Evolutionary conservation across 2,113 vertebrate genomes (phyloP), one percentile per base, ranked within the genome.

Genomic region (Pandion haliaetus): DNA sequence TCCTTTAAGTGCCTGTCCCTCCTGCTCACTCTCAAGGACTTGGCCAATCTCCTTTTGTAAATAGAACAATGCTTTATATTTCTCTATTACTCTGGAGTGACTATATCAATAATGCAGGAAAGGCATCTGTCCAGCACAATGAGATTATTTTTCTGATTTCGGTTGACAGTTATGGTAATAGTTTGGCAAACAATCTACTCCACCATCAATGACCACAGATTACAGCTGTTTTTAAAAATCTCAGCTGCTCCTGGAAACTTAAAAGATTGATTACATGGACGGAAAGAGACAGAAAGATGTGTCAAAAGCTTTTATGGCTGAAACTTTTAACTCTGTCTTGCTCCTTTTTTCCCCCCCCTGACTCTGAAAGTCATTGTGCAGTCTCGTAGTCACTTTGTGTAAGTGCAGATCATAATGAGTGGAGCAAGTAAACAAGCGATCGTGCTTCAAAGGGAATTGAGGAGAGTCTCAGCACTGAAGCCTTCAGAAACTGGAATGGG

Each of bases 21-120:
- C 98, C 97, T 98, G 98, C 98, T 99, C 98, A 98, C 98, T 99
- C 98, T 99, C 99, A 99, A 99, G 99, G 98, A 99, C 99, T 99
- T 97, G 99, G 98, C 98, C 99, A 99, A 99, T 99, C 99, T 99
- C 98, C 98, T 99, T 99, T 99, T 99, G 99, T 99, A 99, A 99
- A 99, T 99, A 99, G 99, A 99, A 99, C 99, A 98, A 99, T 99
- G 99, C 99, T 99, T 99, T 99, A 99, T 99, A 99, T 99, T 99
- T 99, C 99, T 98, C 98, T 98, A 98, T 98, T 99, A 98, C 99
- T 98, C 98, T 88, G 96, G 98, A 98, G 99, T 98, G 98, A 98
- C 99, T 98, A 98, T 99, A 99, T 99, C 99, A 99, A 99, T 99
- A 99, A 99, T 99, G 98, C 99, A 99, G 99, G 98, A 98, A 99